Evolutionary conservation across 2,888 invertebrate species (phyloP).

Genomic region (Muschampia plurimacula): DNA sequence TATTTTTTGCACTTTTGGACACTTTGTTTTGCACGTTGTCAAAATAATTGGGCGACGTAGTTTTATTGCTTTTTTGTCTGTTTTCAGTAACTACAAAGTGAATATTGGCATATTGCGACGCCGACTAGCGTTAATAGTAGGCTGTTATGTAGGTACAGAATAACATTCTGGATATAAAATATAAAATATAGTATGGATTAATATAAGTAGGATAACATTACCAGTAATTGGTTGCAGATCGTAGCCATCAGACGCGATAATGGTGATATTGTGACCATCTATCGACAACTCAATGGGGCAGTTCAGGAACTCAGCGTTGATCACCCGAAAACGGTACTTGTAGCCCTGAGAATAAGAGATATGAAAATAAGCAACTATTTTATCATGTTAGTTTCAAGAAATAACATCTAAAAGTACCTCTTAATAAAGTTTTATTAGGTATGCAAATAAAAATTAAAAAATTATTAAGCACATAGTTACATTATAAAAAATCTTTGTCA

Average conservation of each 20-base stretch:
- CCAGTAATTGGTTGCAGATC: constrained; percentile 91
- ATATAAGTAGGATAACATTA: constrained; percentile 59
- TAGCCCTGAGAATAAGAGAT: constrained; percentile 83
- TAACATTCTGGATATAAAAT: too few relatives aligned
- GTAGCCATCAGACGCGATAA: constrained; percentile 92
- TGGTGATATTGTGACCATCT: constrained; percentile 92
- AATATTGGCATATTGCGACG: too few relatives aligned
- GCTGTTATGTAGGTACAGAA: too few relatives aligned
- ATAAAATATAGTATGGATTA: neutral
- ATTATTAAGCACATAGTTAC: too few relatives aligned
- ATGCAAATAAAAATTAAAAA: too few relatives aligned
- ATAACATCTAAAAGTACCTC: too few relatives aligned
- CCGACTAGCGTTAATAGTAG: neutral
- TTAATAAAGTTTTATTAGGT: too few relatives aligned
- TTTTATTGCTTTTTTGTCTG: neutral
- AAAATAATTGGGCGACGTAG: neutral
- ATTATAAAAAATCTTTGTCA: too few relatives aligned
- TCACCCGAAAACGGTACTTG: constrained; percentile 92
- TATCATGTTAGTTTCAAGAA: too few relatives aligned
- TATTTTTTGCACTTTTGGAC: constrained; percentile 5
- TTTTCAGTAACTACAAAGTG: neutral
- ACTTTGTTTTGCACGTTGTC: neutral
- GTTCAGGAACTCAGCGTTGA: constrained; percentile 95
- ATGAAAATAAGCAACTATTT: neutral
- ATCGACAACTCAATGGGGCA: constrained; percentile 94